Evolutionary conservation across 2,113 vertebrate species (phyloP).

Genomic region (Hippocampus zosterae): DNA sequence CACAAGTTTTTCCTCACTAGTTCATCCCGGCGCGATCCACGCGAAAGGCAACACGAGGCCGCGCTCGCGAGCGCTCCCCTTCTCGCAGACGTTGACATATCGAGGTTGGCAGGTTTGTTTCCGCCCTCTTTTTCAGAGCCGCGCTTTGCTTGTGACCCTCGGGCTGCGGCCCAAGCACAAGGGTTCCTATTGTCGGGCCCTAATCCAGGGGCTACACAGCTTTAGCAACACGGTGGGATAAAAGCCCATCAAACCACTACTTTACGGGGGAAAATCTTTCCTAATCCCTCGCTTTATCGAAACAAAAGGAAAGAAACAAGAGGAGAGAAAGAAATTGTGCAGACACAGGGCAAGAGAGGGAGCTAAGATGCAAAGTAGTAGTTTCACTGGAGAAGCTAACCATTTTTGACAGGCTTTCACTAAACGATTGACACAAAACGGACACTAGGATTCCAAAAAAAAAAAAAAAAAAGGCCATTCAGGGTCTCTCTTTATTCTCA

Average conservation of each 20-base stretch:
- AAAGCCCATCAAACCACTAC: constrained; percentile 98
- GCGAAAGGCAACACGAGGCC: constrained; percentile 28
- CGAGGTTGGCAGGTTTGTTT: constrained; percentile 76
- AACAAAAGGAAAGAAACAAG: constrained; percentile 86
- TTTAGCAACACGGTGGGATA: constrained; percentile 95
- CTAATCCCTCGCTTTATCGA: constrained; percentile 98
- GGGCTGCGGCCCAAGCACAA: constrained; percentile 87
- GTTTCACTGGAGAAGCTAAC: constrained; percentile 91
- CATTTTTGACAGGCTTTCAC: constrained; percentile 90
- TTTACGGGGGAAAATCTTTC: constrained; percentile 97
- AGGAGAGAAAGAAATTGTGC: constrained; percentile 77
- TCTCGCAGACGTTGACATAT: constrained; percentile 69
- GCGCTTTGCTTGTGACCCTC: constrained; percentile 76
- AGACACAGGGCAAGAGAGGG: constrained; percentile 86
- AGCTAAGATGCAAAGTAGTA: constrained; percentile 91
- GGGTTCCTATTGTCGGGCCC: constrained; percentile 87
- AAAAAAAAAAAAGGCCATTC: constrained; percentile 65
- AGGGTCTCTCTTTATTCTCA: constrained; percentile 48
- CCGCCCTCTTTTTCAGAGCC: constrained; percentile 75
- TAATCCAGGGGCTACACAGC: constrained; percentile 95
- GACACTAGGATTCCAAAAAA: constrained; percentile 57
- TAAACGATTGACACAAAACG: constrained; percentile 67
- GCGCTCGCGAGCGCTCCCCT: constrained; percentile 45
- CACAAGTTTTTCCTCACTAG: constrained; percentile 33
- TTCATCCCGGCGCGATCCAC: constrained; percentile 33